Conservation (phyloP, 2,113 vertebrate species). For the Syngnathoides biaculeatus region DNA sequence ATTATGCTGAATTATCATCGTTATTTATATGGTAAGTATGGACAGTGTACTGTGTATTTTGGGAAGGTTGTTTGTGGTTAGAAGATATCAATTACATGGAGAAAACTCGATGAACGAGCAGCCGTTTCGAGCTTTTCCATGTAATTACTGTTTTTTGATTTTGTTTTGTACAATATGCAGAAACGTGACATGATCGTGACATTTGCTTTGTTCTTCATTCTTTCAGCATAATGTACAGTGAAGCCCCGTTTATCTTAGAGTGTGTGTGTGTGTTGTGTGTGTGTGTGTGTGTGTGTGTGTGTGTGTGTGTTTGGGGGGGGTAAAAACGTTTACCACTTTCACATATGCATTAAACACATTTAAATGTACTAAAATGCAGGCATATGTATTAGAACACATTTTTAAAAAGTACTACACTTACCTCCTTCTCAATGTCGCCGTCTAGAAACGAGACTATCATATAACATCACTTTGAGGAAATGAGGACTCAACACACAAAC, state of each 20-base stretch:
- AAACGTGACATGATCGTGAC: background rate
- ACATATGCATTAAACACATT: no score
- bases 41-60: conserved; percentile 7
- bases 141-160: conserved; percentile 38
- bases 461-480: no score
- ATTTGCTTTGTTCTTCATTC: background rate
- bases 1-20: conserved; percentile 39
- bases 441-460: no score
- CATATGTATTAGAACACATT: no score
- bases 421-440: no score
- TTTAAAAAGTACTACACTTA: no score
- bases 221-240: background rate
- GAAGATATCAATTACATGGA: conserved; percentile 29
- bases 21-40: conserved; percentile 58
- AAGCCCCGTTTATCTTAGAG: background rate
- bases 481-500: no score
- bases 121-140: conserved; percentile 52
- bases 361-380: no score
- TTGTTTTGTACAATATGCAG: conserved; percentile 7
- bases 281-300: no score
- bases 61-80: background rate
- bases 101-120: conserved; percentile 60
- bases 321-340: no score
- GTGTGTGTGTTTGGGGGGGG: no score
- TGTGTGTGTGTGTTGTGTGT: no score